Conservation (phyloP, 2,113 vertebrate genomes). For the Probosciger aterrimus region DNA sequence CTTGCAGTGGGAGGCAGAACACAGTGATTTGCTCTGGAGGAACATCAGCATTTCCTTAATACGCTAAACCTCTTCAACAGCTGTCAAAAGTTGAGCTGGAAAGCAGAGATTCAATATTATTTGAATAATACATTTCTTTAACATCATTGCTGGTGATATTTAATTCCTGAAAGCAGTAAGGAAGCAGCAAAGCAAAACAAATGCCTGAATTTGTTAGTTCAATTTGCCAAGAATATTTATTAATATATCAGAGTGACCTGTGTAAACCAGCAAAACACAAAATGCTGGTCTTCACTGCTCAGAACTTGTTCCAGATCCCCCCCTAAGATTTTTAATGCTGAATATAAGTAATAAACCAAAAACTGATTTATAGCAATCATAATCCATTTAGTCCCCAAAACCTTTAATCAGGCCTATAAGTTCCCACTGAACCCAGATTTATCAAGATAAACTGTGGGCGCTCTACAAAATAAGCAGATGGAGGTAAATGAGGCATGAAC, state of each 20-base stretch:
- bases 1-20: neutral
- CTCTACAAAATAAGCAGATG: neutral
- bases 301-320: neutral
- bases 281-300: neutral
- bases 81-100: neutral
- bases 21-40: neutral
- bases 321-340: neutral
- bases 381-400: neutral
- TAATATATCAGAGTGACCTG: neutral
- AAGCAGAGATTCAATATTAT: constrained; percentile 4
- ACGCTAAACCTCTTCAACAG: neutral
- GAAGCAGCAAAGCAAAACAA: neutral
- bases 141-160: neutral
- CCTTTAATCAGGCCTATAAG: neutral
- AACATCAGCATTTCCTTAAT: constrained; percentile 8
- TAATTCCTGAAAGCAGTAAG: constrained; percentile 20
- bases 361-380: neutral
- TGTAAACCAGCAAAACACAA: neutral
- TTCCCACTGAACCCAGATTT: neutral
- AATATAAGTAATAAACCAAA: neutral
- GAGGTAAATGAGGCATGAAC: neutral
- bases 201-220: neutral
- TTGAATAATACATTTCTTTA: neutral
- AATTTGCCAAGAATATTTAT: neutral
- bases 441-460: neutral